Conservation (phyloP, 1,140 invertebrate species). For the Drosophila willistoni region DNA sequence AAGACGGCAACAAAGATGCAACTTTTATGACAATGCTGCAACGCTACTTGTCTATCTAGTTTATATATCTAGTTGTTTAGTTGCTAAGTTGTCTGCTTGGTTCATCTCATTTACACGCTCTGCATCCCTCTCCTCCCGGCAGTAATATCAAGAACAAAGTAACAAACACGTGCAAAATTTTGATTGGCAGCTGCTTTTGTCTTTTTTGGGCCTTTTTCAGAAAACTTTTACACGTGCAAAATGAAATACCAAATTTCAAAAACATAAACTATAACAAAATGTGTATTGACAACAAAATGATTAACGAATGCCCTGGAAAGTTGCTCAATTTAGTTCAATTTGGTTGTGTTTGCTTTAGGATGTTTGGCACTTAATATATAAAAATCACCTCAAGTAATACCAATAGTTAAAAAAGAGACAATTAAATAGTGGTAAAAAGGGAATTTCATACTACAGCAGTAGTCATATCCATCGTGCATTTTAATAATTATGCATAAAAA, state of each 20-base stretch:
- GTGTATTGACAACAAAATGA: constrained; percentile 41
- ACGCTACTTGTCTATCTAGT: constrained; percentile 20
- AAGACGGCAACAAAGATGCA: constrained; percentile 47
- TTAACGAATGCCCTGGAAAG: constrained; percentile 64
- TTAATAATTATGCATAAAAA: constrained; percentile 74
- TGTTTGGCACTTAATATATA: too few species aligned
- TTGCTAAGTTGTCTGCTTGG: constrained; percentile 10
- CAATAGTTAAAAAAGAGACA: neutral
- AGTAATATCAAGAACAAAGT: constrained; percentile 34
- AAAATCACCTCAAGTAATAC: constrained; percentile 36
- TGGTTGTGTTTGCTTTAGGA: constrained; percentile 6
- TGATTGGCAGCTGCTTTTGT: constrained; percentile 72
- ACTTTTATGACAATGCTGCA: constrained; percentile 69
- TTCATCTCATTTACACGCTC: neutral
- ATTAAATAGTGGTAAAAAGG: neutral
- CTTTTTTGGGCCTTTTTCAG: constrained; percentile 4
- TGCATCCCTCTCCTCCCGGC: constrained; percentile 7
- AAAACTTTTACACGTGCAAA: constrained; percentile 61
- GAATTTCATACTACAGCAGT: neutral
- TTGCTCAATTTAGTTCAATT: neutral
- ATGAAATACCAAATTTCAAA: neutral
- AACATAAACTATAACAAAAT: constrained; percentile 33
- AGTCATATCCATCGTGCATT: constrained; percentile 23
- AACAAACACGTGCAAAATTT: constrained; percentile 58
- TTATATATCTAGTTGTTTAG: constrained; percentile 7